Percentiles rank a stretch among this genome's conserved stretches.
Evolutionary conservation across 1,140 invertebrate genomes (phyloP).

Genomic region (Portunus trituberculatus): DNA sequence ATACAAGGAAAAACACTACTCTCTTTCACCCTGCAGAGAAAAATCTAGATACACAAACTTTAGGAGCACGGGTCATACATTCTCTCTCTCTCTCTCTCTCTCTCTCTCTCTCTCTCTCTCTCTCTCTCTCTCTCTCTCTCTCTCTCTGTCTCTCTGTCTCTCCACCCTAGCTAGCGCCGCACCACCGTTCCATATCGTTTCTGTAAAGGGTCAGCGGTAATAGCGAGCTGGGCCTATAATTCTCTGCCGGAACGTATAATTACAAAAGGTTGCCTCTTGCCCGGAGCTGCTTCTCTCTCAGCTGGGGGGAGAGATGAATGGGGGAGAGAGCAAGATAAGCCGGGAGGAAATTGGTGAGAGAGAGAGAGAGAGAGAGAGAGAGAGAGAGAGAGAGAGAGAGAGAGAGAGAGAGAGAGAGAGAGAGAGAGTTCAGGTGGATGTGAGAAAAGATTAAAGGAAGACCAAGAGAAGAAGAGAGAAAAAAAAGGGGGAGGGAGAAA

Average conservation of each 20-base stretch:
- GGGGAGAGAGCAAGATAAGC: neutral
- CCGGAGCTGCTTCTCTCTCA: neutral
- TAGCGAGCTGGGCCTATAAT: constrained; percentile 6
- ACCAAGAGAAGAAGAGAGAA: neutral
- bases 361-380: constrained; percentile 24
- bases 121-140: neutral
- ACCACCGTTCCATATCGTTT: neutral
- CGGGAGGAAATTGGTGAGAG: neutral
- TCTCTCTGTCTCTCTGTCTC: neutral
- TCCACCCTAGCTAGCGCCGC: neutral
- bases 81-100: constrained; percentile 21
- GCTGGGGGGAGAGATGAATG: neutral
- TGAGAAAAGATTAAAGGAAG: constrained; percentile 7
- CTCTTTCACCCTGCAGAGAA: too few relatives aligned
- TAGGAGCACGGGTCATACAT: neutral
- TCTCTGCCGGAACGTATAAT: neutral
- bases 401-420: neutral
- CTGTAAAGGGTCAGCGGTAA: constrained; percentile 9
- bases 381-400: constrained; percentile 2
- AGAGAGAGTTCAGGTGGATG: neutral
- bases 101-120: neutral
- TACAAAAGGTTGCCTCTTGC: neutral
- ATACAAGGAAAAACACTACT: too few relatives aligned
- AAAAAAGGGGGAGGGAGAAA: neutral
- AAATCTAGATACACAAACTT: neutral